These are phyloP conservation scores for Scaptomyza flava DNA, from an alignment of 2,888 invertebrate genomes.

Conservation along the genomic window DNA sequence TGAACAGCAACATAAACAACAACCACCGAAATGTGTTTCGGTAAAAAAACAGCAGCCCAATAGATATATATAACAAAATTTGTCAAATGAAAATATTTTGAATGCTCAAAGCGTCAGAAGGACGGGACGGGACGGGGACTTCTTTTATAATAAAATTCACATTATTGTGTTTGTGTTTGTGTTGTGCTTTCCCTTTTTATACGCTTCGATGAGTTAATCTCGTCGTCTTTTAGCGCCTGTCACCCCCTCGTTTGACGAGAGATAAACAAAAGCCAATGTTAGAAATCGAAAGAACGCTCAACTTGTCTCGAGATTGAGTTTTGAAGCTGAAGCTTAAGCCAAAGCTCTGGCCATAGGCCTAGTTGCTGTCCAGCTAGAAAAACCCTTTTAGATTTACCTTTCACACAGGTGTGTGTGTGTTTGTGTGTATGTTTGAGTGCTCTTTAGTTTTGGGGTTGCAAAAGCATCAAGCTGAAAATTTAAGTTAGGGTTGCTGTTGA, in stretches of 20 bases:
- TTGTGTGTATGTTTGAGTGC: neutral
- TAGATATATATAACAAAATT: slow-evolving; percentile 51
- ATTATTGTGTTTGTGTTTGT: slow-evolving; percentile 31
- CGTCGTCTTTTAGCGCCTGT: slow-evolving; percentile 77
- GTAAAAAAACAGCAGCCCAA: neutral
- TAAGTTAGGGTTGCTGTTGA: slow-evolving; percentile 20
- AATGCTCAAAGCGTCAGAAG: slow-evolving; percentile 38
- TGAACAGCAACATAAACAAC: slow-evolving; percentile 65
- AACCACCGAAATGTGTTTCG: slow-evolving; percentile 29
- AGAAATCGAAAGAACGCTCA: slow-evolving; percentile 49
- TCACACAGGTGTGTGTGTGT: slow-evolving; percentile 53
- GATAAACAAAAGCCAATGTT: slow-evolving; percentile 49
- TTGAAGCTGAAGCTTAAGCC: neutral
- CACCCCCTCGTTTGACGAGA: slow-evolving; percentile 29
- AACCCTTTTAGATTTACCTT: slow-evolving; percentile 53
- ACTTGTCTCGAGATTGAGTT: slow-evolving; percentile 30
- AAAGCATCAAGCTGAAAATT: slow-evolving; percentile 1
- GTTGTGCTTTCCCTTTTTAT: slow-evolving; percentile 52
- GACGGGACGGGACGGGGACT: neutral
- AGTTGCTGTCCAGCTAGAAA: slow-evolving; percentile 3
- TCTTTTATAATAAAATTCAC: slow-evolving; percentile 56
- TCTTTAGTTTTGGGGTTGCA: slow-evolving; percentile 1
- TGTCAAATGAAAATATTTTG: slow-evolving; percentile 78
- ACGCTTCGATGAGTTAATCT: slow-evolving; percentile 79
- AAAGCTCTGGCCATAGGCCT: neutral